Base-by-base conservation (phyloP, 2,888 invertebrate species). In the Tenthredo amoena region DNA sequence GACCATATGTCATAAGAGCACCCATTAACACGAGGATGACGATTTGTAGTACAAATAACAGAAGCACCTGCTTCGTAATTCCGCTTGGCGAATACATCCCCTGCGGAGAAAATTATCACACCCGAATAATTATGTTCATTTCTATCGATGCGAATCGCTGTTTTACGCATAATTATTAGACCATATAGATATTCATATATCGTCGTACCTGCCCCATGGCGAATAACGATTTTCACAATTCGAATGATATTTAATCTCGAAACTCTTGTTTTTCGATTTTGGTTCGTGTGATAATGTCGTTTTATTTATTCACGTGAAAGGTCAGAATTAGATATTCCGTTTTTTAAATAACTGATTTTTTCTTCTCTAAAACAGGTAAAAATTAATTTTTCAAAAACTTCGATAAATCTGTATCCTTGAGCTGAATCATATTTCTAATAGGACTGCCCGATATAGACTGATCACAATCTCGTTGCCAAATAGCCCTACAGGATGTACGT, bases 21-120 rank as follows among this genome's bases (percentile, higher is more conserved):
- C 94, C 94, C 93, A 94, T 95, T 89, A 95, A 90, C 88, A 93
- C 93, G 88, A 95, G 92, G 89, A 95, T 91, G 88, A 94, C 90
- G 91, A 95, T 93, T 93, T 95, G 94, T 89, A 94, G 91, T 89
- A 93, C 90, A 90, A 95, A 92, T 87, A 95, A 93, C 89, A 93
- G 92, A 87, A 94, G 89, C 91, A 94, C 90, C 87, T 91, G 91
- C 87, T 90, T 91, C 87, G 91, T 92, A 47, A 31, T 86, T 12
- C 86, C 86, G 72, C 84, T 85, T 40, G 86, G 26, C 6, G 86
- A 86, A 71, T 88, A 88, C 89, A 90, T 91, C 86, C 84, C 88
- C 91, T 91, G 87, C 18, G 55, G n/a, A 65, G 47, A 34, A 82
- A 47, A 68, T 18, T 12, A 47, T 31, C 18, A 31, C 26, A 31